Conservation (phyloP, 2,888 invertebrate genomes). For the Ectemnius continuus region DNA sequence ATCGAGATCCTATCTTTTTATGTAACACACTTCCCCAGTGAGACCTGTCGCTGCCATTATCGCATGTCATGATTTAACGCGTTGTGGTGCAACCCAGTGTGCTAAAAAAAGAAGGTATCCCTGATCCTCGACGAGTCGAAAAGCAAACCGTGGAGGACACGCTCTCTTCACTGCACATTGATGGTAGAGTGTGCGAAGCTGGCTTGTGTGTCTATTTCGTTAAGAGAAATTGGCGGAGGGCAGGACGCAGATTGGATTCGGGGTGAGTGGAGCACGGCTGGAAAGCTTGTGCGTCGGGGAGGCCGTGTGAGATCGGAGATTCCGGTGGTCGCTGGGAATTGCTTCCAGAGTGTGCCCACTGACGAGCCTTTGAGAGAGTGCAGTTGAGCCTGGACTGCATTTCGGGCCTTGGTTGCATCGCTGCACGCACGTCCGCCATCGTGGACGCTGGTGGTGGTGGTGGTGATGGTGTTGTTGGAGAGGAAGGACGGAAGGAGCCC, state of each 20-base stretch:
- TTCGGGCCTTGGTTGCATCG: slow-evolving; percentile 46
- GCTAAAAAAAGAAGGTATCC: slow-evolving; percentile 1
- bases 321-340: slow-evolving; percentile 46
- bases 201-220: too few species aligned
- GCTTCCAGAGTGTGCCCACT: slow-evolving; percentile 43
- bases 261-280: too few species aligned
- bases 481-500: slow-evolving; percentile 22
- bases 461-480: neutral
- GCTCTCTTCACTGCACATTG: too few species aligned
- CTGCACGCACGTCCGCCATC: slow-evolving; percentile 38
- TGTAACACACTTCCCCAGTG: neutral
- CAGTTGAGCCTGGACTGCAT: slow-evolving; percentile 38
- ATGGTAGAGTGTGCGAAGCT: too few species aligned
- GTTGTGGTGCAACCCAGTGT: neutral
- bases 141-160: too few species aligned
- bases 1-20: slow-evolving; percentile 13
- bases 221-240: too few species aligned
- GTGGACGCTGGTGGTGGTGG: neutral
- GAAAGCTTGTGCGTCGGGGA: too few species aligned
- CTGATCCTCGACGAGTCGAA: too few species aligned
- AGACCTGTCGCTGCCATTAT: slow-evolving; percentile 2
- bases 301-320: neutral
- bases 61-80: slow-evolving; percentile 15
- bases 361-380: slow-evolving; percentile 17
- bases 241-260: too few species aligned